phyloP scores from a whole-genome alignment of 35 echinoderm and acorn worm species.

The Patiria miniata region DNA sequence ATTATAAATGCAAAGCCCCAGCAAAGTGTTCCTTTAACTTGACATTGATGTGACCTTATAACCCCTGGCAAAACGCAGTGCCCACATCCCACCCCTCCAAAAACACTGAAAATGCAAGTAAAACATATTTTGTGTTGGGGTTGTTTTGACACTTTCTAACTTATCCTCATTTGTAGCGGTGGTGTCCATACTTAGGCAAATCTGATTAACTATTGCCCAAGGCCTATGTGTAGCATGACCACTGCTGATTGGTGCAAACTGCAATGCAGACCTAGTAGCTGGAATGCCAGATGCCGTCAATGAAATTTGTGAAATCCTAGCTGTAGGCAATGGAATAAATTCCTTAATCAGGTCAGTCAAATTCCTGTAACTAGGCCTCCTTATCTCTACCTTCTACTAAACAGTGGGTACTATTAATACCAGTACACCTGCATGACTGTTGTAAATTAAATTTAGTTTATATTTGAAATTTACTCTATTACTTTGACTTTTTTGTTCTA shows the following conservation, averaged over 20 bases:
- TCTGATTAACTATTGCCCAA: background rate
- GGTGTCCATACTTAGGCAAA: background rate
- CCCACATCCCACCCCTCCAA: background rate
- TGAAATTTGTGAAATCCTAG: background rate
- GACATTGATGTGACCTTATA: too few species aligned
- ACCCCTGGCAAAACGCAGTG: too few species aligned
- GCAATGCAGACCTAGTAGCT: background rate
- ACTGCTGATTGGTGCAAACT: conserved; percentile 12
- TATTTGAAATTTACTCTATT: too few species aligned
- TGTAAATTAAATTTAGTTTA: too few species aligned
- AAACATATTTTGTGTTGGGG: conserved; percentile 8
- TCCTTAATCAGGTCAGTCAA: background rate
- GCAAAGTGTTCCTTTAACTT: too few species aligned
- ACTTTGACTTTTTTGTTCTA: too few species aligned
- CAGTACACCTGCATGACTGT: too few species aligned
- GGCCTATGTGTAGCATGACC: background rate
- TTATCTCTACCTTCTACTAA: too few species aligned
- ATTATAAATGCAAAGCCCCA: too few species aligned
- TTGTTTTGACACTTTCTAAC: background rate
- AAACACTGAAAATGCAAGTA: background rate
- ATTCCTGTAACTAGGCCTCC: too few species aligned
- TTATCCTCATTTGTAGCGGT: background rate
- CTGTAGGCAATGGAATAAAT: background rate
- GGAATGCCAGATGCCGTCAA: background rate
- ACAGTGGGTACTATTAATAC: too few species aligned